Evolutionary conservation across 2,888 invertebrate species (phyloP).

Genomic region (Prosopocoilus inquinatus): DNA sequence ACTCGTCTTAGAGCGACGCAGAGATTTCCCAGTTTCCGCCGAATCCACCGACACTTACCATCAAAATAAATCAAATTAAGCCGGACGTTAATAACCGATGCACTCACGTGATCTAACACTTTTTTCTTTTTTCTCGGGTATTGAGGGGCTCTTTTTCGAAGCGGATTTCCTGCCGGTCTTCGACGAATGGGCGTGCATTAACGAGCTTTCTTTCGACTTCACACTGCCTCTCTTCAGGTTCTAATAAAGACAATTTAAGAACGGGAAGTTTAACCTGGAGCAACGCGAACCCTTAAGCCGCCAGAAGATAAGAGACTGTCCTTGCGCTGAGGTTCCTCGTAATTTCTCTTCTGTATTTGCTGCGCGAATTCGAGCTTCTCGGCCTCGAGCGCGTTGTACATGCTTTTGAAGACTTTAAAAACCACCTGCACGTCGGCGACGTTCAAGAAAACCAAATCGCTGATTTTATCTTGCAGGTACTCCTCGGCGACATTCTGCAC

Average conservation of each 20-base stretch:
- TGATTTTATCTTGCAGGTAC: constrained; percentile 42
- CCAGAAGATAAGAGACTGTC: not conserved
- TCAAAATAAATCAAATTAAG: constrained; percentile 10
- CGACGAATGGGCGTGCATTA: constrained; percentile 7
- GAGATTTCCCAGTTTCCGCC: not conserved
- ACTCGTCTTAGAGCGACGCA: constrained; percentile 16
- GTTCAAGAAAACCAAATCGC: constrained; percentile 44
- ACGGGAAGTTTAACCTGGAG: not conserved
- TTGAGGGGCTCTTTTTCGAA: constrained; percentile 1
- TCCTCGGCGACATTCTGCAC: constrained; percentile 42
- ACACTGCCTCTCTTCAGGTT: not conserved
- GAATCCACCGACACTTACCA: not conserved
- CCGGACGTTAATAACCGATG: not conserved
- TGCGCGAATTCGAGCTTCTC: constrained; percentile 25
- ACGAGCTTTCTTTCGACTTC: constrained; percentile 6
- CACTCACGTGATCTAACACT: not conserved
- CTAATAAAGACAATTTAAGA: not conserved
- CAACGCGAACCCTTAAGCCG: not conserved
- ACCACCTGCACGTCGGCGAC: constrained; percentile 44
- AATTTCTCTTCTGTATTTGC: constrained; percentile 15
- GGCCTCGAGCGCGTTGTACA: constrained; percentile 36
- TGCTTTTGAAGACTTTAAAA: constrained; percentile 43
- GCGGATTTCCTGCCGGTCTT: constrained; percentile 9
- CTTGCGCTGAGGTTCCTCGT: constrained; percentile 9
- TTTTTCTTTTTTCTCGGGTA: not conserved